phyloP scores from a whole-genome alignment of 2,113 vertebrate genomes.

The Zapornia atra region DNA sequence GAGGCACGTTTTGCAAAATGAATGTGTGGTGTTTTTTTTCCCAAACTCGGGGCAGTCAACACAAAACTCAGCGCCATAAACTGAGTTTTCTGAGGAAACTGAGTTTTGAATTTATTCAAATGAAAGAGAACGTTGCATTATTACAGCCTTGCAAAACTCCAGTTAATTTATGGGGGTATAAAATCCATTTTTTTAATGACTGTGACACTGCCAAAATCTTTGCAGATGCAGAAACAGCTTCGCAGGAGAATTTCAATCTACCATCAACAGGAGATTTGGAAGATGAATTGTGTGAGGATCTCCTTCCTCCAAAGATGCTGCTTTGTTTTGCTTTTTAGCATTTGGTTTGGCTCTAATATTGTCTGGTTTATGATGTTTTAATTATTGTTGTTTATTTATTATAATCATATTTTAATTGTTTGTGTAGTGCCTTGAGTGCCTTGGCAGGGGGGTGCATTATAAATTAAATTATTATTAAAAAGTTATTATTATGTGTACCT shows the following conservation, averaged over 20 bases:
- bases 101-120: not conserved
- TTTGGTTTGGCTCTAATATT: conserved; percentile 47
- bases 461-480: conserved; percentile 77
- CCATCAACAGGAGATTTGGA: conserved; percentile 61
- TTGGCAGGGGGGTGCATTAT: conserved; percentile 56
- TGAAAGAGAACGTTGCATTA: not conserved
- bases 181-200: conserved; percentile 22
- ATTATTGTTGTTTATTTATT: conserved; percentile 77
- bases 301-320: conserved; percentile 19
- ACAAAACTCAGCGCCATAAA: not conserved
- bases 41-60: not conserved
- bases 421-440: conserved; percentile 49
- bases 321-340: conserved; percentile 53
- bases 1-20: not conserved
- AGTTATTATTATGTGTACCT: conserved; percentile 60
- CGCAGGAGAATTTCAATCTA: conserved; percentile 62
- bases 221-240: conserved; percentile 64
- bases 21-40: not conserved
- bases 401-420: conserved; percentile 76
- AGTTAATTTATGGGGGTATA: conserved; percentile 17
- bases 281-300: conserved; percentile 52
- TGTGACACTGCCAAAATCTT: conserved; percentile 66
- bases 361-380: conserved; percentile 75
- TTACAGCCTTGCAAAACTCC: not conserved
- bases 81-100: not conserved